Evolutionary conservation across 2,797 vertebrate genomes (phyloP).

Genomic region (Acipenser ruthenus): DNA sequence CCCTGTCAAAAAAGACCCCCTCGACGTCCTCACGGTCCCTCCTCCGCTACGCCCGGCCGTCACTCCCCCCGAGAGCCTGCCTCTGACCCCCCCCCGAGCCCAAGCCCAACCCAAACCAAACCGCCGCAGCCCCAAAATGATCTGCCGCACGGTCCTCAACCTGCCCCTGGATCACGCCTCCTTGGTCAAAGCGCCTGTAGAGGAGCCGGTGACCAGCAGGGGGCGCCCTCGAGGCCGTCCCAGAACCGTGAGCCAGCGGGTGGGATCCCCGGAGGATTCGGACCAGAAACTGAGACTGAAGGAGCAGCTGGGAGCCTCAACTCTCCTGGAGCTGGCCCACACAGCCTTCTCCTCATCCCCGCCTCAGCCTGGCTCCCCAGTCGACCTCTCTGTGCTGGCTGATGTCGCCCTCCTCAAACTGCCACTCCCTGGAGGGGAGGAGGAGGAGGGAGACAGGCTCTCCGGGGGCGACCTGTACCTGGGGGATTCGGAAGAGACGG

Average conservation of each 20-base stretch:
- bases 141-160: slow-evolving; percentile 79
- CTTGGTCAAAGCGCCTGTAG: slow-evolving; percentile 72
- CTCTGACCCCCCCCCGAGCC: slow-evolving; percentile 39
- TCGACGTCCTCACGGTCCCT: slow-evolving; percentile 46
- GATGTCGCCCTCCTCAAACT: slow-evolving; percentile 63
- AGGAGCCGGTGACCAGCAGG: slow-evolving; percentile 51
- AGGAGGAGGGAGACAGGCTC: background rate
- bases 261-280: slow-evolving; percentile 29
- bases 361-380: slow-evolving; percentile 28
- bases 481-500: slow-evolving; percentile 72
- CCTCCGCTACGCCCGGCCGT: slow-evolving; percentile 37
- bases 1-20: slow-evolving; percentile 3
- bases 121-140: slow-evolving; percentile 30
- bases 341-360: slow-evolving; percentile 27
- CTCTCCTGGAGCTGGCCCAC: slow-evolving; percentile 58
- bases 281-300: slow-evolving; percentile 52
- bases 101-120: slow-evolving; percentile 19
- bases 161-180: slow-evolving; percentile 81
- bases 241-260: slow-evolving; percentile 42
- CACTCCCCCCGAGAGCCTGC: slow-evolving; percentile 40
- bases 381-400: slow-evolving; percentile 68
- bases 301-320: slow-evolving; percentile 63
- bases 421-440: slow-evolving; percentile 7
- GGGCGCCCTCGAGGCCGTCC: slow-evolving; percentile 52
- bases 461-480: slow-evolving; percentile 30